A percentile compares a stretch with the other conserved stretches of the same genome.
Evolutionary conservation across 2,888 invertebrate species (phyloP).

Genomic region (Polymixis lichenea): DNA sequence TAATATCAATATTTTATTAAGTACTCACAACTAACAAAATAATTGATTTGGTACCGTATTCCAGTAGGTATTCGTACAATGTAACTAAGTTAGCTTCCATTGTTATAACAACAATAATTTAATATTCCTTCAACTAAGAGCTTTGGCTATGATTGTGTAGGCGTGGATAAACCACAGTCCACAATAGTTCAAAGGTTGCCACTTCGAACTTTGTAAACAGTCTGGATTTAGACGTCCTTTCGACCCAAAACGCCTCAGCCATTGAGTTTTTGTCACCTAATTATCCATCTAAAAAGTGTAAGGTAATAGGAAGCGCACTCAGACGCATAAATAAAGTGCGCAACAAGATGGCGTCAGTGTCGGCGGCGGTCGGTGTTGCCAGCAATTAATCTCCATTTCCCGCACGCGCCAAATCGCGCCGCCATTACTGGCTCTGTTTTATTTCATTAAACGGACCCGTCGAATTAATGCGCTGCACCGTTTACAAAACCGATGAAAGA

Average conservation of each 20-base stretch:
- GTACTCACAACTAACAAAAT: not conserved
- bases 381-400: constrained; percentile 89
- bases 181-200: constrained; percentile 44
- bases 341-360: constrained; percentile 83
- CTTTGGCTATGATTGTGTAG: constrained; percentile 33
- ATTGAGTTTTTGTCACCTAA: constrained; percentile 11
- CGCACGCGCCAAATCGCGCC: constrained; percentile 86
- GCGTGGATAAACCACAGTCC: constrained; percentile 36
- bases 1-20: not conserved
- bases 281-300: constrained; percentile 32
- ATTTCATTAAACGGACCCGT: constrained; percentile 88
- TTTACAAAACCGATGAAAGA: constrained; percentile 83
- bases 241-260: not conserved
- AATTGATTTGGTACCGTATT: constrained; percentile 7
- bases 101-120: constrained; percentile 43
- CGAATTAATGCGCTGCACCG: constrained; percentile 86
- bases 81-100: constrained; percentile 24
- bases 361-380: constrained; percentile 82
- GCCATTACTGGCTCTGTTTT: constrained; percentile 87
- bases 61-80: not conserved
- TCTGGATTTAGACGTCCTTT: constrained; percentile 19
- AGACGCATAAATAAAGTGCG: constrained; percentile 84
- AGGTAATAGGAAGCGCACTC: constrained; percentile 70
- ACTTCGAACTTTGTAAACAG: constrained; percentile 24
- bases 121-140: constrained; percentile 43